Conservation (phyloP, 2,888 invertebrate genomes). For the Platerodrilus igneus region DNA sequence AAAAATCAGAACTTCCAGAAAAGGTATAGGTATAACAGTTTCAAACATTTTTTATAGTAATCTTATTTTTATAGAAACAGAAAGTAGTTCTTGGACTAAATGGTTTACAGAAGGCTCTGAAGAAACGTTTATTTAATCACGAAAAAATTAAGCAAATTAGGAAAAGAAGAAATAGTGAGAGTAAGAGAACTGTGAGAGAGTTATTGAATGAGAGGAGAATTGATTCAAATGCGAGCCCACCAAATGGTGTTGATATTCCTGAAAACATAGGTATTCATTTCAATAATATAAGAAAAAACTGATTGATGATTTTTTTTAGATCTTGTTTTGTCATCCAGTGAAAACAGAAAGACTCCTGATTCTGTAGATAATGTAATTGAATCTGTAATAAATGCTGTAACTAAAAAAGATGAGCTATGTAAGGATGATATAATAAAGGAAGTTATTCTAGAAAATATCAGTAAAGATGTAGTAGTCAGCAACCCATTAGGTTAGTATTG, state of each 20-base stretch:
- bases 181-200: constrained; percentile 42
- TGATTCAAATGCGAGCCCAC: constrained; percentile 43
- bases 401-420: constrained; percentile 13
- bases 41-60: background rate
- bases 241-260: constrained; percentile 5
- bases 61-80: constrained; percentile 39
- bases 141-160: constrained; percentile 38
- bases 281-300: constrained; percentile 31
- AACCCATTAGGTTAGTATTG: constrained; percentile 14
- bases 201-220: constrained; percentile 45
- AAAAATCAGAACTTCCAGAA: constrained; percentile 24
- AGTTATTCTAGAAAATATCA: constrained; percentile 21
- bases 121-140: constrained; percentile 42
- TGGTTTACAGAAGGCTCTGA: constrained; percentile 41
- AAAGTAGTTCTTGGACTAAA: constrained; percentile 45
- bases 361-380: constrained; percentile 53
- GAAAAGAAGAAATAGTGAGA: constrained; percentile 33
- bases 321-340: constrained; percentile 36
- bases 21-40: constrained; percentile 9
- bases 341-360: constrained; percentile 44
- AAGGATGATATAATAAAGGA: constrained; percentile 21
- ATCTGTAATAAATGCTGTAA: constrained; percentile 49
- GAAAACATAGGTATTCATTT: constrained; percentile 15
- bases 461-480: constrained; percentile 19
- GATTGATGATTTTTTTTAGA: constrained; percentile 12